Conservation (phyloP, 2,113 vertebrate genomes). For the Oryzias celebensis region DNA sequence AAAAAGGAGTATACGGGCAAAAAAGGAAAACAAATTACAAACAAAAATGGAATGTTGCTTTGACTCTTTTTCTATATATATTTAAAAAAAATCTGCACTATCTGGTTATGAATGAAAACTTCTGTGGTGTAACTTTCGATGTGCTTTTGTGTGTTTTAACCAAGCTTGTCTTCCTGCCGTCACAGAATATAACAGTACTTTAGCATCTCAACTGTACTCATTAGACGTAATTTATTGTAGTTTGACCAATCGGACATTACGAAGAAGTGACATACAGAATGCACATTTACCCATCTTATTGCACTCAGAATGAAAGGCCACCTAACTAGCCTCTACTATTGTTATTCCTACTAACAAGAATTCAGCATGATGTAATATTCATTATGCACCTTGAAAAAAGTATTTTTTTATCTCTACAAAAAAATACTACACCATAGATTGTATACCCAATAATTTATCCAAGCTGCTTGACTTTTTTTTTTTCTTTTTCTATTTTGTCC, state of each 20-base stretch:
- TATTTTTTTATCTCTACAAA: constrained; percentile 59
- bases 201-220: constrained; percentile 83
- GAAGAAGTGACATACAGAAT: constrained; percentile 70
- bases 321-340: constrained; percentile 63
- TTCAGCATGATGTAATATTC: constrained; percentile 72
- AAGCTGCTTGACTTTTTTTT: constrained; percentile 32
- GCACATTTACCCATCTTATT: constrained; percentile 60
- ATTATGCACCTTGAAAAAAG: constrained; percentile 76
- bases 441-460: constrained; percentile 57
- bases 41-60: constrained; percentile 84
- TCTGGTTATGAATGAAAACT: constrained; percentile 88
- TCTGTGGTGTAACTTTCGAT: constrained; percentile 87
- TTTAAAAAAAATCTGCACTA: constrained; percentile 85
- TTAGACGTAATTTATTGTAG: constrained; percentile 81
- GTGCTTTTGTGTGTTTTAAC: constrained; percentile 91
- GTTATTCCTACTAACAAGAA: constrained; percentile 68
- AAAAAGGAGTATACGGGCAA: constrained; percentile 53
- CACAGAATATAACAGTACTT: constrained; percentile 82
- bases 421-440: constrained; percentile 54
- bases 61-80: constrained; percentile 78
- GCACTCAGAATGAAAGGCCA: constrained; percentile 82
- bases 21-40: constrained; percentile 50
- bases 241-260: constrained; percentile 83
- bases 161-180: constrained; percentile 93
- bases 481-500: constrained; percentile 52